Conservation (phyloP, 37 sponge, comb jelly and placozoan species). For the Corticium candelabrum region DNA sequence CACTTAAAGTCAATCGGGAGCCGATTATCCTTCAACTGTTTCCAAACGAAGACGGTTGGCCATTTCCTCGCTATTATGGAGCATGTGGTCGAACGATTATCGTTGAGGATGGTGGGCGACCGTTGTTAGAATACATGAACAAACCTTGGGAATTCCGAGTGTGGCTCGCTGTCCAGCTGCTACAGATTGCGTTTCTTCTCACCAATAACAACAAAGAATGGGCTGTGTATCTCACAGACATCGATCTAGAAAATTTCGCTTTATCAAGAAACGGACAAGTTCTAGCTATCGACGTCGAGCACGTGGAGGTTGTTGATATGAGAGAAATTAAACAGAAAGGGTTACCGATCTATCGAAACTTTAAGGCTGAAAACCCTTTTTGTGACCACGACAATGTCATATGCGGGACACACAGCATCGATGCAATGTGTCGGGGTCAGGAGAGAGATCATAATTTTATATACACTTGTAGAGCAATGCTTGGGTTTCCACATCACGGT, state of each 20-base stretch:
- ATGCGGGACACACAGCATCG: neutral
- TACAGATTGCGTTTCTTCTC: neutral
- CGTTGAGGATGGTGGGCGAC: neutral
- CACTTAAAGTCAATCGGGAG: neutral
- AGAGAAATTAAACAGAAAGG: neutral
- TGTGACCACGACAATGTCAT: neutral
- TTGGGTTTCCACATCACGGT: neutral
- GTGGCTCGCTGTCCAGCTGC: neutral
- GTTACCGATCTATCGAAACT: neutral
- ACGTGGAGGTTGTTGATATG: neutral
- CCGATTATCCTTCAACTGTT: neutral
- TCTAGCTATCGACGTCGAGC: neutral
- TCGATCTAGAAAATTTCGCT: neutral
- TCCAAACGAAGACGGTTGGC: neutral
- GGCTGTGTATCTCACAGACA: neutral
- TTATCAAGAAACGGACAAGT: neutral
- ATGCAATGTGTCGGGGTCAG: neutral
- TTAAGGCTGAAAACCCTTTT: neutral
- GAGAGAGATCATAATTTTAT: neutral
- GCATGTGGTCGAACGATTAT: neutral
- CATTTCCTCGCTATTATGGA: slow-evolving; percentile 2
- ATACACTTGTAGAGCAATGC: neutral
- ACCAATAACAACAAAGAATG: neutral
- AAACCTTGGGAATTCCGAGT: neutral
- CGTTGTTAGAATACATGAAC: neutral